Percentiles rank a stretch among this genome's conserved stretches.
Evolutionary conservation across 2,797 vertebrate species (phyloP).

Genomic region (Hylomyscus alleni): DNA sequence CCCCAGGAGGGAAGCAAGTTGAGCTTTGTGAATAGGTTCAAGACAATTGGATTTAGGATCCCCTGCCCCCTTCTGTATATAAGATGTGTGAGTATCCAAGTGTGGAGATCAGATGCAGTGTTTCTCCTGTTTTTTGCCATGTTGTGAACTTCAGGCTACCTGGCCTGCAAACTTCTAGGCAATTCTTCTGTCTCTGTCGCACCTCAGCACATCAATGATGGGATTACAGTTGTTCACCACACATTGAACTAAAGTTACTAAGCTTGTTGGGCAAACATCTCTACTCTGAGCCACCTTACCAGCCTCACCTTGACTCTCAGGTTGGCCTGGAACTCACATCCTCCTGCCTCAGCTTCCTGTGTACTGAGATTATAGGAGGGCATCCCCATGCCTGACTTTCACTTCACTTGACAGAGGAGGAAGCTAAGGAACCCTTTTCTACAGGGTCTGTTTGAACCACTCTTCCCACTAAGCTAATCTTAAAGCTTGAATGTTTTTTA

Average conservation of each 20-base stretch:
- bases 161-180: not conserved
- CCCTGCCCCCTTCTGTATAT: too few species aligned
- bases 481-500: not conserved
- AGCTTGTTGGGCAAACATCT: not conserved
- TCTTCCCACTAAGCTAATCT: not conserved
- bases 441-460: not conserved
- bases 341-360: not conserved
- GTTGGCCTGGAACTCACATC: not conserved
- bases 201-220: too few species aligned
- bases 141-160: not conserved
- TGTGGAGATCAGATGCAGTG: not conserved
- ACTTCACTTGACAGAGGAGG: not conserved
- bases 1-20: not conserved
- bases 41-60: not conserved
- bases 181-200: not conserved
- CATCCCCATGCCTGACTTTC: fast-evolving
- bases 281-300: not conserved
- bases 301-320: not conserved
- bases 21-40: not conserved
- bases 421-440: not conserved
- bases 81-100: not conserved
- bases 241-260: not conserved
- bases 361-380: not conserved
- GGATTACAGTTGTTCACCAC: not conserved
- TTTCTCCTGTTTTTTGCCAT: not conserved